Evolutionary conservation across 30 jellyfish, hydroid and myxozoan genomes (phyloP), one percentile per base, ranked within the genome.

Genomic region (Nemopilema nomurai): DNA sequence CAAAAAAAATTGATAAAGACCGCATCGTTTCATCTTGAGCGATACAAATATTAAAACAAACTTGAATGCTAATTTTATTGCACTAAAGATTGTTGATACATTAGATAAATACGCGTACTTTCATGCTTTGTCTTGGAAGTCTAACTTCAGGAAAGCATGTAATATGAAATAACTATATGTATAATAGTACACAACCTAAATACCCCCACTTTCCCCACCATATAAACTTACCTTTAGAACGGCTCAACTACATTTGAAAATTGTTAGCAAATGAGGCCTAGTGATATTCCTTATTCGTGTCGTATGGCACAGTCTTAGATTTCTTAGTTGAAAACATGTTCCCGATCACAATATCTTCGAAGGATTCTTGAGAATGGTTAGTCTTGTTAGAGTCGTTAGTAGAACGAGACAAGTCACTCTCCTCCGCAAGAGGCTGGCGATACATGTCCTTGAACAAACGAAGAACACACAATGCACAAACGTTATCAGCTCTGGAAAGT

Each of bases 291-390:
- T 41, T 41, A 41, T 41, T 13, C 13, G 57, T 41, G 57, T 41
- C 57, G 6, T 6, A 3, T 41, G 57, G 57, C 57, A 41, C 57
- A 3, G 57, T 41, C 57, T 41, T 41, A 41, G 6, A 41, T 41
- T 41, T 41, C 57, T 41, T 41, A 41, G 57, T 41, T 41, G 57
- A 41, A 41, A 41, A 13, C 57, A 41, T 41, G 57, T 41, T 41
- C 13, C 57, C 57, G 9, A 41, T 3, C 13, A 41, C 57, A 41
- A 41, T 41, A 66, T 71, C 82, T 18, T 71, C 82, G 24, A 71
- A 7, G 67, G 67, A 71, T 71, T 31, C 82, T 17, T 71, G 67
- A 1, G 82, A 71, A 20, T 30, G 64, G 82, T 71, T 71, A 71
- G 82, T 71, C 23, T 71, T n/a, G 28, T 71, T 71, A 71, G 67